phyloP scores from a whole-genome alignment of 2,113 vertebrate species.

The Lichenostomus cassidix region DNA sequence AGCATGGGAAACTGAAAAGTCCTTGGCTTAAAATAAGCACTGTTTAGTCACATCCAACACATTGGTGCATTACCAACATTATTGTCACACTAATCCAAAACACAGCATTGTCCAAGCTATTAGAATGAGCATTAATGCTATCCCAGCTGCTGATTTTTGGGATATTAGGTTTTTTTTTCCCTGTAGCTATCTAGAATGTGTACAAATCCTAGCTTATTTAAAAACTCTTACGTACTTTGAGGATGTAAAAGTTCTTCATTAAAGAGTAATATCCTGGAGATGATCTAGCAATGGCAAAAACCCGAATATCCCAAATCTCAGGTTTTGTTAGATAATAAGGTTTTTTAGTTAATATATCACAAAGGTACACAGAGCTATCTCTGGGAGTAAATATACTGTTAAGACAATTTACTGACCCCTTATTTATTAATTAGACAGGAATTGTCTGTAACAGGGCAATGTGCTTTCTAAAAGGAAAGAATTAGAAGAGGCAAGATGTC shows the following conservation, averaged over 20 bases:
- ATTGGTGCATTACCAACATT: not conserved
- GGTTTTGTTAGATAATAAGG: not conserved
- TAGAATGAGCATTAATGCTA: fast-evolving
- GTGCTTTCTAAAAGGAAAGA: not conserved
- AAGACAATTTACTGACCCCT: not conserved
- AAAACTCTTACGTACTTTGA: not conserved
- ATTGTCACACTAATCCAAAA: not conserved
- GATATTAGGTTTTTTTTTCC: not conserved
- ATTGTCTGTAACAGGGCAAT: not conserved
- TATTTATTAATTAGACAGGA: not conserved
- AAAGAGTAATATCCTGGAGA: not conserved
- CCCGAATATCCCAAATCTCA: not conserved
- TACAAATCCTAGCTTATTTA: not conserved
- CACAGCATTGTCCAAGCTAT: not conserved
- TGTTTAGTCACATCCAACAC: not conserved
- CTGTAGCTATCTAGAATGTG: not conserved
- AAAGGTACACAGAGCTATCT: not conserved
- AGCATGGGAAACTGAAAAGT: not conserved
- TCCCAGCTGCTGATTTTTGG: not conserved
- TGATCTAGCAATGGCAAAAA: not conserved
- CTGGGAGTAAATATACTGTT: not conserved
- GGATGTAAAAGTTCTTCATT: not conserved
- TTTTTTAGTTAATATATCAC: not conserved
- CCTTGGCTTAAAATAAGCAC: not conserved
- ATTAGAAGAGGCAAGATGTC: not conserved